Conservation (phyloP, 1,140 invertebrate species). For the Agraylea sexmaculata region DNA sequence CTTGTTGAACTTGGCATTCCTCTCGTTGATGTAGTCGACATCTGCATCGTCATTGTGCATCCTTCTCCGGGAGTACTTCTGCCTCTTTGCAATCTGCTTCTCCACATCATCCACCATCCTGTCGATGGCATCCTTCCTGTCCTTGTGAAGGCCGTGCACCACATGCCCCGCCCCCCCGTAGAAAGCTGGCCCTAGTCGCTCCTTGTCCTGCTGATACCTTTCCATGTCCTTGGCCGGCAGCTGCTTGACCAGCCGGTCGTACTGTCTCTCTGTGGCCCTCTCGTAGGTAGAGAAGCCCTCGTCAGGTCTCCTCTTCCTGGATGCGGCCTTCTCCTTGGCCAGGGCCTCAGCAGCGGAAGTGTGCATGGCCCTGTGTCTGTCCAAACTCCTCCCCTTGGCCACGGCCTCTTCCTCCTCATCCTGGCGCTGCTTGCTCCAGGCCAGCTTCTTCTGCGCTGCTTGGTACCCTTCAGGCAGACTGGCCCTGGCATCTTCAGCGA, state of each 20-base stretch:
- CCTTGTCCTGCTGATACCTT: conserved; percentile 76
- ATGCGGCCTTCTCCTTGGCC: conserved; percentile 60
- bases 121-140: conserved; percentile 80
- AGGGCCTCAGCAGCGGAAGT: conserved; percentile 89
- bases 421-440: conserved; percentile 89
- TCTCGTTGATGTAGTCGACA: conserved; percentile 99
- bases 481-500: conserved; percentile 88
- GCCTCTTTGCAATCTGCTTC: conserved; percentile 86
- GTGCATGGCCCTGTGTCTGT: conserved; percentile 77
- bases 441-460: conserved; percentile 76
- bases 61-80: conserved; percentile 87
- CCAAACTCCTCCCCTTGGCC: conserved; percentile 76
- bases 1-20: conserved; percentile 97
- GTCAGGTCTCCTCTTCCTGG: conserved; percentile 75
- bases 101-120: conserved; percentile 91
- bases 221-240: conserved; percentile 81
- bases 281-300: conserved; percentile 86
- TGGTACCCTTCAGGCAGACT: conserved; percentile 92
- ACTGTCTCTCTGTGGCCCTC: conserved; percentile 79
- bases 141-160: conserved; percentile 79
- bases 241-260: conserved; percentile 76
- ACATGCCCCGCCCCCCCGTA: conserved; percentile 87
- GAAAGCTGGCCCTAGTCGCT: conserved; percentile 83
- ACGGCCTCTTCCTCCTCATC: conserved; percentile 62
- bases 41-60: conserved; percentile 97